phyloP scores from a whole-genome alignment of 2,797 vertebrate genomes.

The Gastrophryne carolinensis region DNA sequence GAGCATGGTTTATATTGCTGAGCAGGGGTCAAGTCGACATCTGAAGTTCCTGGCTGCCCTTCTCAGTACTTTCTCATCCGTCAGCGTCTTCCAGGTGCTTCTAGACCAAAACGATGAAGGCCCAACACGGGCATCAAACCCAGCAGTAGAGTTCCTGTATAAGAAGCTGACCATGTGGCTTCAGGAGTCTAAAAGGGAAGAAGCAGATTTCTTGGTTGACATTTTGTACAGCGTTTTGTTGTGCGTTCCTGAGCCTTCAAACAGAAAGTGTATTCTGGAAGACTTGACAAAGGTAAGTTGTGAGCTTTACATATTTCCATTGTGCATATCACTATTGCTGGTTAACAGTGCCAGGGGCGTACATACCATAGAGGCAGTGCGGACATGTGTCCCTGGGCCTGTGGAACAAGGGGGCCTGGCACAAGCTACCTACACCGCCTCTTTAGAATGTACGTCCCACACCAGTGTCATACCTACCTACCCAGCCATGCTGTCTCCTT shows the following conservation, averaged over 20 bases:
- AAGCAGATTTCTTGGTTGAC: slow-evolving; percentile 83
- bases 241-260: slow-evolving; percentile 75
- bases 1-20: slow-evolving; percentile 82
- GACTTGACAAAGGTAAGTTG: slow-evolving; percentile 74
- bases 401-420: too few species aligned
- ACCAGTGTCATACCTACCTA: too few species aligned
- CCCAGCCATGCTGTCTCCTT: too few species aligned
- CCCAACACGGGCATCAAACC: slow-evolving; percentile 61
- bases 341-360: too few species aligned
- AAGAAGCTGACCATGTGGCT: slow-evolving; percentile 83
- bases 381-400: too few species aligned
- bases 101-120: slow-evolving; percentile 60
- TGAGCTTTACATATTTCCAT: neutral
- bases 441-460: too few species aligned
- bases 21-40: slow-evolving; percentile 84
- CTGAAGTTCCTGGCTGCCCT: slow-evolving; percentile 87
- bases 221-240: slow-evolving; percentile 87
- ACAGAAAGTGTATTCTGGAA: slow-evolving; percentile 82
- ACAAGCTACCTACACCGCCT: too few species aligned
- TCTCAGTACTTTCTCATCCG: slow-evolving; percentile 81
- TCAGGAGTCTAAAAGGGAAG: slow-evolving; percentile 71
- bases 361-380: too few species aligned
- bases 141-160: slow-evolving; percentile 82
- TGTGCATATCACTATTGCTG: neutral
- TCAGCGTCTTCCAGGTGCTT: slow-evolving; percentile 80